A percentile compares a stretch with the other conserved stretches of the same genome.
Conservation (phyloP, 2,797 vertebrate species). For the Sebastes nivosus region DNA sequence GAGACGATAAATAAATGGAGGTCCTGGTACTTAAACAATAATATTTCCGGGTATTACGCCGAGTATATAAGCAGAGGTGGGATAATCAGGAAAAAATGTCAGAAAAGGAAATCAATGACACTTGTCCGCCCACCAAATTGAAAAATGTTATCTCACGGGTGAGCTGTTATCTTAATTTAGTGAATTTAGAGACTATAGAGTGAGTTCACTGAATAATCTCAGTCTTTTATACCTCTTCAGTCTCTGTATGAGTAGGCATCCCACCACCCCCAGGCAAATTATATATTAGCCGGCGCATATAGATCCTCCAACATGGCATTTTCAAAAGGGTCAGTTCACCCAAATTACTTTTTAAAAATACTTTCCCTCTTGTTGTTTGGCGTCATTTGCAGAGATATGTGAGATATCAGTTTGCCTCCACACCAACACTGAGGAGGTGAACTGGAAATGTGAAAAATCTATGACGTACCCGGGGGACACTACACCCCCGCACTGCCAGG, state of each 20-base stretch:
- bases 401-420: not conserved
- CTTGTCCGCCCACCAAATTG: constrained; percentile 38
- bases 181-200: constrained; percentile 31
- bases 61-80: constrained; percentile 12
- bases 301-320: not conserved
- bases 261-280: not conserved
- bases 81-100: not conserved
- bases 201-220: constrained; percentile 4
- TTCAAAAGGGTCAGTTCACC: not conserved
- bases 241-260: constrained; percentile 5
- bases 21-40: constrained; percentile 38
- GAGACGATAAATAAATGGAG: constrained; percentile 34
- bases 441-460: not conserved
- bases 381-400: not conserved
- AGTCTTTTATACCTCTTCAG: constrained; percentile 1
- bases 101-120: constrained; percentile 48
- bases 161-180: constrained; percentile 46
- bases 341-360: not conserved
- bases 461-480: not conserved
- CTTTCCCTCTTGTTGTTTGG: not conserved
- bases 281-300: not conserved
- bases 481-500: not conserved
- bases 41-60: constrained; percentile 18
- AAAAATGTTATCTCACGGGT: constrained; percentile 47
- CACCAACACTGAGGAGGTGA: not conserved